Conservation (phyloP, 2,113 vertebrate species). For the Cebidichthys violaceus region DNA sequence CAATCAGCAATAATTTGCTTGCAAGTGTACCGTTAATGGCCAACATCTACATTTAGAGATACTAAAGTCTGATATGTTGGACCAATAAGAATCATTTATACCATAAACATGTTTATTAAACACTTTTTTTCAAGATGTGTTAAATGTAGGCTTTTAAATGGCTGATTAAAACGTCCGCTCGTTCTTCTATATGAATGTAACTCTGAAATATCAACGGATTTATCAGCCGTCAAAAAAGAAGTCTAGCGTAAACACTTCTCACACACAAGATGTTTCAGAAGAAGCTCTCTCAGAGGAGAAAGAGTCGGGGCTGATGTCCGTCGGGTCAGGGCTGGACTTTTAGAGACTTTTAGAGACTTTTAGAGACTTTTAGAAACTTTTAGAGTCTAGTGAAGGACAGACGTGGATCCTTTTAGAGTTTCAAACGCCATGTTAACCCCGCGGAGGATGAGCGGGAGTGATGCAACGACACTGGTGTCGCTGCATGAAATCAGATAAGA, state of each 20-base stretch:
- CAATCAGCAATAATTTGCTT: slow-evolving; percentile 17
- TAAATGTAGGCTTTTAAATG: no score
- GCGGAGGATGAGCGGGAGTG: background rate
- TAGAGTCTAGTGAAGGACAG: background rate
- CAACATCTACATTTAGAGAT: background rate
- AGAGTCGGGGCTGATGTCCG: background rate
- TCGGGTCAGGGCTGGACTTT: background rate
- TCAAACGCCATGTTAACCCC: background rate
- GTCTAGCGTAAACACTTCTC: no score
- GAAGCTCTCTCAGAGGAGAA: background rate
- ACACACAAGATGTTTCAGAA: background rate
- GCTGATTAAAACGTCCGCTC: no score
- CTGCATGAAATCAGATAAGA: background rate
- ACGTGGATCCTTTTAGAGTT: background rate
- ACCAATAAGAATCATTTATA: no score
- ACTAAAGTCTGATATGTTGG: no score
- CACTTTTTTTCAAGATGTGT: no score
- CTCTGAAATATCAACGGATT: no score
- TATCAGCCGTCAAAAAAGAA: background rate
- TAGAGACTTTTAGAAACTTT: background rate
- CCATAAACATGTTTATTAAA: no score
- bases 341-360: background rate
- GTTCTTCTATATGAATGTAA: no score
- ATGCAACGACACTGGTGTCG: background rate
- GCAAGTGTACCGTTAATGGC: background rate